These are phyloP conservation scores for Nowickia ferox DNA, from an alignment of 2,888 invertebrate genomes.

Conservation along the genomic window DNA sequence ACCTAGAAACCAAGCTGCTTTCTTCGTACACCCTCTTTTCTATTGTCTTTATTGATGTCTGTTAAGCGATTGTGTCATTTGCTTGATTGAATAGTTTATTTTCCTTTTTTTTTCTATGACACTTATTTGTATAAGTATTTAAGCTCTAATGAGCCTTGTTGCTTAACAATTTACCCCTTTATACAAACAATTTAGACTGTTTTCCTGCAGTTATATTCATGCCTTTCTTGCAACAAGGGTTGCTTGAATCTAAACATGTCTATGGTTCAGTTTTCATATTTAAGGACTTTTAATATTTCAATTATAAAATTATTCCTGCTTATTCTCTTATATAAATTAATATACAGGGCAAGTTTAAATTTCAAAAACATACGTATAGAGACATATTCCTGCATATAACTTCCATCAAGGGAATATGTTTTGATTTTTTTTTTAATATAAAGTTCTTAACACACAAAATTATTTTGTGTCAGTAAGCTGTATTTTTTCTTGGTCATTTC, in stretches of 20 bases:
- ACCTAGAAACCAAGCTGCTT: not conserved
- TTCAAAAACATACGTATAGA: not conserved
- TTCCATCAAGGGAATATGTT: slow-evolving; percentile 33
- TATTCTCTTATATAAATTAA: not conserved
- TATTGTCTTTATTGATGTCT: slow-evolving; percentile 41
- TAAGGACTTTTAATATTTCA: slow-evolving; percentile 58
- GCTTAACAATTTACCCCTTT: slow-evolving; percentile 39
- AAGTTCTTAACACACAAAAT: not conserved
- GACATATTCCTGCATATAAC: not conserved
- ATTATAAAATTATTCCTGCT: slow-evolving; percentile 62
- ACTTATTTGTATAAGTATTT: slow-evolving; percentile 8
- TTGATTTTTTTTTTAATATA: not conserved
- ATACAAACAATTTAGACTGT: slow-evolving; percentile 34
- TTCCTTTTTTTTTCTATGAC: not conserved
- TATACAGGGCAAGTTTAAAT: slow-evolving; percentile 16
- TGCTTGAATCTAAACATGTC: slow-evolving; percentile 20
- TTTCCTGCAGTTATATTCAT: not conserved
- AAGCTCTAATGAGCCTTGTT: slow-evolving; percentile 62
- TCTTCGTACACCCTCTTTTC: not conserved
- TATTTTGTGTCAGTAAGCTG: slow-evolving; percentile 34
- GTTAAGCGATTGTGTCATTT: slow-evolving; percentile 62
- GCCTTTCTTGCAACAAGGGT: not conserved
- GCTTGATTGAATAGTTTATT: slow-evolving; percentile 63
- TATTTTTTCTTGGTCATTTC: slow-evolving; percentile 32
- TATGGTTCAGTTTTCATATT: not conserved